Conservation (phyloP, 2,113 vertebrate species). For the Connochaetes taurinus region DNA sequence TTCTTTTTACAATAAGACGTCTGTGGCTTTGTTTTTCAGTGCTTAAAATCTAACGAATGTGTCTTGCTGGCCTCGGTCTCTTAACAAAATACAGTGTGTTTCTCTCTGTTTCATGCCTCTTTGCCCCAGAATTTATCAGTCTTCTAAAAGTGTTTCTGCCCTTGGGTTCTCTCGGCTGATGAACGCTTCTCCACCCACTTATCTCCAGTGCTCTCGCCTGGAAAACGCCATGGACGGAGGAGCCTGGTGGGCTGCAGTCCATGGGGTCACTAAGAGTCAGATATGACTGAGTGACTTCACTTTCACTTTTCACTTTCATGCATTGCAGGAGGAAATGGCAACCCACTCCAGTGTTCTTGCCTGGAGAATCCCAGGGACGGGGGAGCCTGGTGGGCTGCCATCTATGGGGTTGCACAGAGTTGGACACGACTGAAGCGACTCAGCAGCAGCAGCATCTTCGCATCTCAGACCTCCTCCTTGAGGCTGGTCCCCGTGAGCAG, state of each 20-base stretch:
- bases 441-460: not conserved
- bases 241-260: not conserved
- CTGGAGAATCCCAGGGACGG: not conserved
- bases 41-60: not conserved
- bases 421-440: accelerated
- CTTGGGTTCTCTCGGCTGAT: not conserved
- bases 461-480: not conserved
- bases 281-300: not conserved
- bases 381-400: not conserved
- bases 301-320: not conserved
- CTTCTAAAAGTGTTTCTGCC: not conserved
- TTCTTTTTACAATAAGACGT: not conserved
- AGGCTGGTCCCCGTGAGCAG: not conserved
- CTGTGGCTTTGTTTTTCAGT: not conserved
- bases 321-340: not conserved
- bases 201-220: not conserved
- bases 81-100: not conserved
- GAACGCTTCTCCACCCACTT: not conserved
- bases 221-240: not conserved
- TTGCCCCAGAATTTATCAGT: not conserved
- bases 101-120: not conserved
- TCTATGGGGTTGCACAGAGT: not conserved
- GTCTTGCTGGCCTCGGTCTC: not conserved
- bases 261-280: not conserved
- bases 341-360: not conserved